Evolutionary conservation across 2,888 invertebrate species (phyloP).

Genomic region (Meganola albula): DNA sequence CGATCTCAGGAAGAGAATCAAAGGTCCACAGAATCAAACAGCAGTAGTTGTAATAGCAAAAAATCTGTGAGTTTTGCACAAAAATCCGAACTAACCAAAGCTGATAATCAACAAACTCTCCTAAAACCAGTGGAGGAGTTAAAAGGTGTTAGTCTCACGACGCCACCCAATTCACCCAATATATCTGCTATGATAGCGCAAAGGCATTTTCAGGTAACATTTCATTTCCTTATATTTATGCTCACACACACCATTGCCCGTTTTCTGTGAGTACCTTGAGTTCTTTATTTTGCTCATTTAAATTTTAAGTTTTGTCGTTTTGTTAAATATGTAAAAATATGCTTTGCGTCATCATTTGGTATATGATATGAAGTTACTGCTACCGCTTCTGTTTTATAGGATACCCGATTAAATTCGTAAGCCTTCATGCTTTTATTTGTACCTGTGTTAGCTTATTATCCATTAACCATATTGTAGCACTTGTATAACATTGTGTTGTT

Average conservation of each 20-base stretch:
- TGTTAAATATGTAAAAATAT: constrained; percentile 23
- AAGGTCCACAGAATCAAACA: constrained; percentile 78
- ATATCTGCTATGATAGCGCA: constrained; percentile 80
- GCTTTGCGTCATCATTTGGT: too few species aligned
- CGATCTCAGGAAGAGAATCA: constrained; percentile 82
- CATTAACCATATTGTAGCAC: constrained; percentile 23
- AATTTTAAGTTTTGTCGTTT: constrained; percentile 27
- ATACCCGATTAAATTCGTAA: too few species aligned
- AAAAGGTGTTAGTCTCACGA: constrained; percentile 66
- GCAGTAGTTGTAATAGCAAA: constrained; percentile 79
- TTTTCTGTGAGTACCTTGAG: constrained; percentile 70
- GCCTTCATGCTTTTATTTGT: too few species aligned
- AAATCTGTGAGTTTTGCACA: constrained; percentile 88
- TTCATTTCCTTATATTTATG: constrained; percentile 37
- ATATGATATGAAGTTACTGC: too few species aligned
- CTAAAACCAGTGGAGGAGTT: constrained; percentile 73
- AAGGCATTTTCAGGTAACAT: constrained; percentile 77
- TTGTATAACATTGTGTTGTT: constrained; percentile 1
- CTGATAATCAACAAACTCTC: constrained; percentile 57
- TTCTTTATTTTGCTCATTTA: constrained; percentile 45
- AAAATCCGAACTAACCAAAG: constrained; percentile 63
- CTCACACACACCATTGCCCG: constrained; percentile 56
- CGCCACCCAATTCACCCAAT: constrained; percentile 87
- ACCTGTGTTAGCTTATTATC: constrained; percentile 23
- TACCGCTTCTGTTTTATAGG: too few species aligned